Conservation (phyloP, 2,888 invertebrate species). For the Listrodromus nycthemerus region DNA sequence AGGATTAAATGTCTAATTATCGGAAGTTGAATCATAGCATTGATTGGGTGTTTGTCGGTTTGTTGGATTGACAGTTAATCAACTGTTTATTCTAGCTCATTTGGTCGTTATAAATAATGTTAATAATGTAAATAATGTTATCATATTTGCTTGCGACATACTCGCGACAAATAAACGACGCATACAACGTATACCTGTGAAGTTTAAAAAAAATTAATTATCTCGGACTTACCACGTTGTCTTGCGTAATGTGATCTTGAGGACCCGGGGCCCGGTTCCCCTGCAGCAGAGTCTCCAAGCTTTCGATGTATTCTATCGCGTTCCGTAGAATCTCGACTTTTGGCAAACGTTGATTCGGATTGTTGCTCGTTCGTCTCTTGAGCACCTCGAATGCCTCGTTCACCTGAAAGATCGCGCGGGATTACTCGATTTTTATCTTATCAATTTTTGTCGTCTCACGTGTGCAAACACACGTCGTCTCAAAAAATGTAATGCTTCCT, state of each 20-base stretch:
- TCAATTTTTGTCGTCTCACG: not conserved
- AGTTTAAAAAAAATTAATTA: not conserved
- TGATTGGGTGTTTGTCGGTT: too few species aligned
- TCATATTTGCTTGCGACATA: not conserved
- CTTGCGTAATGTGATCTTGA: slow-evolving; percentile 73
- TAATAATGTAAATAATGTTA: too few species aligned
- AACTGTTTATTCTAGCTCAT: too few species aligned
- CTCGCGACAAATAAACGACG: not conserved
- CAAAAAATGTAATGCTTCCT: not conserved
- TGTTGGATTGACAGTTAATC: too few species aligned
- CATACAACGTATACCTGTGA: not conserved
- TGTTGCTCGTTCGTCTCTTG: slow-evolving; percentile 96
- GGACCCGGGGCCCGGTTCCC: slow-evolving; percentile 85
- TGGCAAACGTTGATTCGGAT: slow-evolving; percentile 97
- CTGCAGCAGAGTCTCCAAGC: slow-evolving; percentile 93
- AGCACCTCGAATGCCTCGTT: slow-evolving; percentile 99
- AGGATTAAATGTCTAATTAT: too few species aligned
- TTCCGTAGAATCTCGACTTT: slow-evolving; percentile 99
- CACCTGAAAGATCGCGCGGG: slow-evolving; percentile 87
- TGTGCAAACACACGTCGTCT: not conserved
- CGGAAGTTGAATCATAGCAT: too few species aligned
- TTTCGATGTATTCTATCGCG: slow-evolving; percentile 99
- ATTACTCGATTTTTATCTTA: not conserved
- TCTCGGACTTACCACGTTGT: slow-evolving; percentile 67
- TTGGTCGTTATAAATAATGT: too few species aligned